phyloP scores from a whole-genome alignment of 2,888 invertebrate species.

The Drosophila cracens region DNA sequence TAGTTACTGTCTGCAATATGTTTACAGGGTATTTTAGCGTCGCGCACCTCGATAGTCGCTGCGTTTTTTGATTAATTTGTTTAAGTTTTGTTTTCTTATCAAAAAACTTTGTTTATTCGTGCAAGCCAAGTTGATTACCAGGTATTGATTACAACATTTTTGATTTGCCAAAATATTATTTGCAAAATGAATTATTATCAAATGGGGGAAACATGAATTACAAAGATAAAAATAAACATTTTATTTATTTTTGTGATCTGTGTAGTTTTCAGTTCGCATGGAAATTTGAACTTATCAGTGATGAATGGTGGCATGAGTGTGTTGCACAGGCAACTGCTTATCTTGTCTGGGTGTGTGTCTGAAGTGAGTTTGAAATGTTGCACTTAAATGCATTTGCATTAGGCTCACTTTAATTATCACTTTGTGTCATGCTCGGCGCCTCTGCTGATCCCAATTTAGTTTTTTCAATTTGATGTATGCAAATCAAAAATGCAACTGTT shows the following conservation, averaged over 20 bases:
- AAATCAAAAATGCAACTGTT: conserved; percentile 53
- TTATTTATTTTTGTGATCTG: no score
- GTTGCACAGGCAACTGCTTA: conserved; percentile 3
- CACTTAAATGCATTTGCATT: conserved; percentile 41
- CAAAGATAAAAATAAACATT: no score
- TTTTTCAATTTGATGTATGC: conserved; percentile 71
- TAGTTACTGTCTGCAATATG: neutral
- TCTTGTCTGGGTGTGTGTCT: neutral
- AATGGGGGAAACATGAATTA: neutral
- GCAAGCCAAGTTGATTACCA: conserved; percentile 26
- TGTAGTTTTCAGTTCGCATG: neutral
- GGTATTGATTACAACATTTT: conserved; percentile 1
- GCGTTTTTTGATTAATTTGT: conserved; percentile 11
- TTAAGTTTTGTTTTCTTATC: conserved; percentile 4
- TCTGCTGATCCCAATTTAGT: conserved; percentile 59
- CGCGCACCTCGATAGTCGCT: neutral
- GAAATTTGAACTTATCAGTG: neutral
- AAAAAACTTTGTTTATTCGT: conserved; percentile 18
- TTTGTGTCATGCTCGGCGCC: conserved; percentile 29
- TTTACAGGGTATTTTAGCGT: conserved; percentile 5
- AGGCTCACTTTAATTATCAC: conserved; percentile 24
- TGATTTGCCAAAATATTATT: neutral
- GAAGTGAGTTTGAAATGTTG: conserved; percentile 5
- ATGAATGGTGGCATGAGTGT: conserved; percentile 2
- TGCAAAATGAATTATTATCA: neutral